These are phyloP conservation scores for Cossypha caffra DNA, from an alignment of 2,797 vertebrate species.

Conservation along the genomic window DNA sequence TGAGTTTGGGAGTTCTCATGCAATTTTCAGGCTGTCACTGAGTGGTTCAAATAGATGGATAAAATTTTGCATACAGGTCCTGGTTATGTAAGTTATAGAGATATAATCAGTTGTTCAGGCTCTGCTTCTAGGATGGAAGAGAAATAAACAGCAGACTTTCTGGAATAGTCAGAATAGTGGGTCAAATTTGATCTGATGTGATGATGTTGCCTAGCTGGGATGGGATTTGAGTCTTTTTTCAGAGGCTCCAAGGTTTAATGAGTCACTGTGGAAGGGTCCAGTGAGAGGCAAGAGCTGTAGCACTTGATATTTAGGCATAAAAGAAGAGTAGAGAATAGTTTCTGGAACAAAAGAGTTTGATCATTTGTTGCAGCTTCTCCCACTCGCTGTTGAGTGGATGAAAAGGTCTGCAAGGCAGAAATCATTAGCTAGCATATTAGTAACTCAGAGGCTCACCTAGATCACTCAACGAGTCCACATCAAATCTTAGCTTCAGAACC, in stretches of 20 bases:
- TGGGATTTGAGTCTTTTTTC: neutral
- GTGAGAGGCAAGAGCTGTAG: neutral
- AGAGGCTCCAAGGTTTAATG: neutral
- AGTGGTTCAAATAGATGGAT: neutral
- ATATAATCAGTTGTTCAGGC: neutral
- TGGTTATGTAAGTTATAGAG: neutral
- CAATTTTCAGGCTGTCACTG: neutral
- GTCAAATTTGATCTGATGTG: neutral
- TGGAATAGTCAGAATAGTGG: neutral
- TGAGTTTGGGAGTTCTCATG: neutral
- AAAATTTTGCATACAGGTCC: neutral
- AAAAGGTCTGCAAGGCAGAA: neutral
- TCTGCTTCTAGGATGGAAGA: neutral
- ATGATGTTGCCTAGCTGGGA: neutral
- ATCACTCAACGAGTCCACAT: neutral
- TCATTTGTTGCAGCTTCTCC: neutral
- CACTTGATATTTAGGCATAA: neutral
- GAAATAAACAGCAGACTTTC: neutral
- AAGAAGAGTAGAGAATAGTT: neutral
- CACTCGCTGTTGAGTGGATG: neutral
- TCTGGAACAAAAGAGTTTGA: neutral
- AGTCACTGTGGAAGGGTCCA: neutral
- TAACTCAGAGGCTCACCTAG: neutral
- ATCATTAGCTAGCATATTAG: neutral
- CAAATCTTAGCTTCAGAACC: slow-evolving; percentile 22